These are phyloP conservation scores for Anarhynchus alexandrinus DNA, from an alignment of 2,113 vertebrate genomes.

Conservation along the genomic window DNA sequence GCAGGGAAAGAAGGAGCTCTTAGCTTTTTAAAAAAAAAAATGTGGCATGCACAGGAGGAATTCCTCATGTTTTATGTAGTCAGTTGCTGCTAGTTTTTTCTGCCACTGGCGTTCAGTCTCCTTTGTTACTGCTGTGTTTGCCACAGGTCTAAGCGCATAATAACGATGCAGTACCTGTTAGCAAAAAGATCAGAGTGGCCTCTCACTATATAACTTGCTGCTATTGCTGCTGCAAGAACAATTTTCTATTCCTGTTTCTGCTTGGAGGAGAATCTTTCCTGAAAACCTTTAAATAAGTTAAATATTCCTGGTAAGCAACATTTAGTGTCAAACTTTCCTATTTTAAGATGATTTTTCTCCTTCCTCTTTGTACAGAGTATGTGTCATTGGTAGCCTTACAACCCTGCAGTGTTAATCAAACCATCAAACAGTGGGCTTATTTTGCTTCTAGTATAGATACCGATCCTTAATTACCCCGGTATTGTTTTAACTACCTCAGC, in stretches of 20 bases:
- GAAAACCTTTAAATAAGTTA: background rate
- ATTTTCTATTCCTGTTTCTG: background rate
- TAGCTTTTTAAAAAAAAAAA: background rate
- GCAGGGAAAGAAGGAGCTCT: background rate
- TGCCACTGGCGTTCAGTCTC: background rate
- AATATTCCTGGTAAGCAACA: background rate
- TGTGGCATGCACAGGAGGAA: background rate
- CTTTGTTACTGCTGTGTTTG: background rate
- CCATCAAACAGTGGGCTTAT: background rate
- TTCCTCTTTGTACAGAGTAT: background rate
- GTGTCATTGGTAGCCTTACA: slow-evolving; percentile 5
- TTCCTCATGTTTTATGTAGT: background rate
- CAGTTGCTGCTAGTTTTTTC: background rate
- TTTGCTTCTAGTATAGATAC: slow-evolving; percentile 31
- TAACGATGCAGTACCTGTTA: background rate
- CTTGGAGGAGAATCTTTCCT: background rate
- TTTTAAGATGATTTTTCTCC: background rate
- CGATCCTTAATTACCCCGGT: slow-evolving; percentile 54
- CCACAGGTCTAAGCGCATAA: background rate
- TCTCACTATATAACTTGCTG: background rate
- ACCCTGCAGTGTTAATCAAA: slow-evolving; percentile 45
- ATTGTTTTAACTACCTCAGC: slow-evolving; percentile 51
- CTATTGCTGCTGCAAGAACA: background rate
- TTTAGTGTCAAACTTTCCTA: background rate
- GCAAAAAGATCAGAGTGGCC: background rate